Evolutionary conservation across 1,140 invertebrate genomes (phyloP).

Genomic region (Danaus plexippus): DNA sequence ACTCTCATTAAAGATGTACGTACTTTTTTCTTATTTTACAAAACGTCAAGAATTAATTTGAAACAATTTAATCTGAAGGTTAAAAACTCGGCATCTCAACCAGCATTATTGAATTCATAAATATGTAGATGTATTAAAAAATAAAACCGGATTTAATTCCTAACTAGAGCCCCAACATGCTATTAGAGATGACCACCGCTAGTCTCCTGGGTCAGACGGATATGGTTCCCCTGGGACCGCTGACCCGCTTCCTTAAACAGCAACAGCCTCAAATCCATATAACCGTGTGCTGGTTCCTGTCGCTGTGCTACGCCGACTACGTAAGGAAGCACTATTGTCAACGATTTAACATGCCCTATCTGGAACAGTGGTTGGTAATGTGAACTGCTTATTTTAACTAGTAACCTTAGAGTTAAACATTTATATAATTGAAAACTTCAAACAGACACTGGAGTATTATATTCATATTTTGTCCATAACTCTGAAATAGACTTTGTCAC

Average conservation of each 20-base stretch:
- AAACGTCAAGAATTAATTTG: not conserved
- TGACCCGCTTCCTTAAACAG: slow-evolving; percentile 51
- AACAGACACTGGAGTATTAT: too few species aligned
- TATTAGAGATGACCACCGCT: slow-evolving; percentile 58
- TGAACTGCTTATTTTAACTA: not conserved
- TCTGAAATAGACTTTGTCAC: too few species aligned
- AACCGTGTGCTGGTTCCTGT: slow-evolving; percentile 61
- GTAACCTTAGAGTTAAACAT: too few species aligned
- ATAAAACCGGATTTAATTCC: too few species aligned
- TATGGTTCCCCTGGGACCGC: slow-evolving; percentile 41
- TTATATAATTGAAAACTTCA: too few species aligned
- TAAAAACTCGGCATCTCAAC: too few species aligned
- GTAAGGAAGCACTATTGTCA: slow-evolving; percentile 56
- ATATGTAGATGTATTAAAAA: too few species aligned
- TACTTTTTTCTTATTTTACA: slow-evolving; percentile 12
- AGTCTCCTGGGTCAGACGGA: slow-evolving; percentile 49
- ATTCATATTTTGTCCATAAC: too few species aligned
- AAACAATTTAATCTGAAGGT: too few species aligned
- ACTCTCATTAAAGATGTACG: slow-evolving; percentile 61
- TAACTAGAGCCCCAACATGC: slow-evolving; percentile 47
- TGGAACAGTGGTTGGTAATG: slow-evolving; percentile 60
- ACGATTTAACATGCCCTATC: slow-evolving; percentile 55
- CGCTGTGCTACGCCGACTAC: slow-evolving; percentile 62
- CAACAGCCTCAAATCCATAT: slow-evolving; percentile 66
- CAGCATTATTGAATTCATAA: too few species aligned